These are phyloP conservation scores for Nymphalis c-album DNA, from an alignment of 2,888 invertebrate genomes.

Conservation along the genomic window DNA sequence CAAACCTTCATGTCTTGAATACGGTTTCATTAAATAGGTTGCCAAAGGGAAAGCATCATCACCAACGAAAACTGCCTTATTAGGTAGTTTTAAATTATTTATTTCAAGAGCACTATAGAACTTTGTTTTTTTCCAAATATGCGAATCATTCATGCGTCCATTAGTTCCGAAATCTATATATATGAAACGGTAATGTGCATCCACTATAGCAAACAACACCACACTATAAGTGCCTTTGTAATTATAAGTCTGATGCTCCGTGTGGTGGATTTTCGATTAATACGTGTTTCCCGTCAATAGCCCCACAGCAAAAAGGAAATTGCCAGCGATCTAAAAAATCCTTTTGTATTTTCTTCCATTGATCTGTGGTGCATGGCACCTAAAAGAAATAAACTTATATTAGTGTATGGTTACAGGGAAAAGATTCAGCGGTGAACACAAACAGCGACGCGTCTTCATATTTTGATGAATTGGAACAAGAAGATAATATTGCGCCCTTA, in stretches of 20 bases:
- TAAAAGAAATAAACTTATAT: slow-evolving; percentile 39
- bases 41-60: slow-evolving; percentile 39
- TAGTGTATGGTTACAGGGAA: slow-evolving; percentile 2
- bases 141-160: slow-evolving; percentile 27
- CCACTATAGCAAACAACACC: slow-evolving; percentile 42
- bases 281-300: slow-evolving; percentile 50
- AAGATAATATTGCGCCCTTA: slow-evolving; percentile 41
- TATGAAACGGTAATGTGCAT: slow-evolving; percentile 39
- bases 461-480: slow-evolving; percentile 45
- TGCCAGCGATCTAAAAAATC: slow-evolving; percentile 47
- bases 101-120: slow-evolving; percentile 41
- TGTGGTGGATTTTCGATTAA: slow-evolving; percentile 44
- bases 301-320: slow-evolving; percentile 47
- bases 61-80: slow-evolving; percentile 40
- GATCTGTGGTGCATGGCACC: slow-evolving; percentile 43
- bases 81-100: slow-evolving; percentile 40
- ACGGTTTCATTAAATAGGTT: slow-evolving; percentile 39
- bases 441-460: slow-evolving; percentile 39
- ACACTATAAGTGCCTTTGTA: slow-evolving; percentile 45
- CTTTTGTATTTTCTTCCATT: slow-evolving; percentile 45
- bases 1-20: slow-evolving; percentile 39
- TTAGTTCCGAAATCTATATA: slow-evolving; percentile 41
- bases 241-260: slow-evolving; percentile 44
- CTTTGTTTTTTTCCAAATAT: slow-evolving; percentile 19
- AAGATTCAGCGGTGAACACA: slow-evolving; percentile 13